Conservation (phyloP, 1,140 invertebrate genomes). For the Euwallacea similis region DNA sequence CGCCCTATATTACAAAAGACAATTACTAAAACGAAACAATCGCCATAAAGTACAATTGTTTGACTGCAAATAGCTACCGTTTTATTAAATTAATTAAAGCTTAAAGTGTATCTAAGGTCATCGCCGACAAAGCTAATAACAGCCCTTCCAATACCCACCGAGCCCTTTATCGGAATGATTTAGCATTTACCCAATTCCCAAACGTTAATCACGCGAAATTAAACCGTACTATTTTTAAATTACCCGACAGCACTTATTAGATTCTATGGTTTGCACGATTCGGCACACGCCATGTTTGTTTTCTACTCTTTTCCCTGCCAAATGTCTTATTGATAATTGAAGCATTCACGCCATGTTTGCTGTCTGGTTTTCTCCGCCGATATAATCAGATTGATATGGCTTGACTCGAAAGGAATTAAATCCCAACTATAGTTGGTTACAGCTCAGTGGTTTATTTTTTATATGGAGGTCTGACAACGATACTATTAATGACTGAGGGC, state of each 20-base stretch:
- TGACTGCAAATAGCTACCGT: no score
- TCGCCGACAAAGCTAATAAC: neutral
- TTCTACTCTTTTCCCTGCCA: conserved; percentile 34
- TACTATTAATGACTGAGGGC: no score
- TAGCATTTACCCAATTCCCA: conserved; percentile 8
- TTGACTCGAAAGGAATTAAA: neutral
- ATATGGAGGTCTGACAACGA: no score
- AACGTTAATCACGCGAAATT: conserved; percentile 29
- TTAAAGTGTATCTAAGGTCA: neutral
- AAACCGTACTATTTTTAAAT: conserved; percentile 33
- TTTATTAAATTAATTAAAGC: no score
- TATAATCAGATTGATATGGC: conserved; percentile 25
- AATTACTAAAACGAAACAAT: no score
- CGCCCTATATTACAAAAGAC: no score
- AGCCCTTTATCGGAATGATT: conserved; percentile 5
- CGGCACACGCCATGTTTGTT: conserved; percentile 36
- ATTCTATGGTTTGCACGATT: conserved; percentile 23
- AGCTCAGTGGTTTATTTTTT: no score
- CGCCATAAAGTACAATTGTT: no score
- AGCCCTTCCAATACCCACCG: neutral
- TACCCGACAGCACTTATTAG: conserved; percentile 31
- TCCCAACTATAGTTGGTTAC: no score
- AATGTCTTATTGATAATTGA: conserved; percentile 38
- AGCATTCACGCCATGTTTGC: conserved; percentile 32
- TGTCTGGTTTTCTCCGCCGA: conserved; percentile 5